These are phyloP conservation scores for Xiphias gladius DNA, from an alignment of 2,113 vertebrate species.

Conservation along the genomic window DNA sequence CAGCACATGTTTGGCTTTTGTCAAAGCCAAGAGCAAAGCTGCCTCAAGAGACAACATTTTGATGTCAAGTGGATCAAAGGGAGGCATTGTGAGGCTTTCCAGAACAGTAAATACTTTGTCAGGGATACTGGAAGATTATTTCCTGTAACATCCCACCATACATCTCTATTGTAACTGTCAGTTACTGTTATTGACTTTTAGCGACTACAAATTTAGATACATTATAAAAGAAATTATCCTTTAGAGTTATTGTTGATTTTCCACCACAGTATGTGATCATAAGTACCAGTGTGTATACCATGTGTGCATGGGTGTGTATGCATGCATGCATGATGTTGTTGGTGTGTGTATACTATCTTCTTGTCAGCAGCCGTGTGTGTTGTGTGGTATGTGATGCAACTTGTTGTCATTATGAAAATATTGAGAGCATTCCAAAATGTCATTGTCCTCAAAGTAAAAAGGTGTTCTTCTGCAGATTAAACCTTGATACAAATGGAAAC, in stretches of 20 bases:
- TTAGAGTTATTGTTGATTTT: neutral
- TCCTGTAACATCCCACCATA: neutral
- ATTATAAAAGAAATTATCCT: no score
- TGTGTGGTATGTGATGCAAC: conserved; percentile 18
- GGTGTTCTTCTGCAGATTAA: conserved; percentile 37
- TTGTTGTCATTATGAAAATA: neutral
- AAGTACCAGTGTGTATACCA: neutral
- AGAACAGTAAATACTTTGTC: no score
- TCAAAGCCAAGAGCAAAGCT: neutral
- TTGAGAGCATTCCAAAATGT: neutral
- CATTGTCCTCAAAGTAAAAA: conserved; percentile 30
- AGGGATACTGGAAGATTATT: no score
- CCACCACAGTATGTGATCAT: neutral
- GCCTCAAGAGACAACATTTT: neutral
- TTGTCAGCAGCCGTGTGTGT: conserved; percentile 18
- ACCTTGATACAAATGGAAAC: neutral
- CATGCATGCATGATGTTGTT: conserved; percentile 17
- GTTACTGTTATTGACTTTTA: neutral
- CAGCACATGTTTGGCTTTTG: neutral
- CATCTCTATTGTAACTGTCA: neutral
- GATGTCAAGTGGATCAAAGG: neutral
- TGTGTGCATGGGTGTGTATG: conserved; percentile 30
- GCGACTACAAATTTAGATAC: no score
- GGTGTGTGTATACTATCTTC: neutral
- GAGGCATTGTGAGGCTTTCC: neutral